Evolutionary conservation across 37 sponge, comb jelly and placozoan species (phyloP).

Genomic region (Ephydatia muelleri): DNA sequence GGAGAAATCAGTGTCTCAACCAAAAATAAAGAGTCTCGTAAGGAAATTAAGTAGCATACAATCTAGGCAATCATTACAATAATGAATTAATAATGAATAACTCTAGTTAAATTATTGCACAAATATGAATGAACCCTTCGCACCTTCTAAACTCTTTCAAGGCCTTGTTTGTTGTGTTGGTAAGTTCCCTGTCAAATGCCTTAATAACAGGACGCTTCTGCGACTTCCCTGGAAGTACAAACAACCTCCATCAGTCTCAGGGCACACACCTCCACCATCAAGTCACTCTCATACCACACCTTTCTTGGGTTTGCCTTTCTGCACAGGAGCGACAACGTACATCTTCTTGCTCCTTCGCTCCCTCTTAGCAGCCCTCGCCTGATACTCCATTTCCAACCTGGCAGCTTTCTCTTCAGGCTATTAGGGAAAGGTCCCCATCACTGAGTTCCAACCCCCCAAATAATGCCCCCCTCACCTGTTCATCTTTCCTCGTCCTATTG

Average conservation of each 20-base stretch:
- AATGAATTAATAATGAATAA: no score
- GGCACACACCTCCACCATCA: not conserved
- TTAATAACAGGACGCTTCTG: conserved; percentile 41
- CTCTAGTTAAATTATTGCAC: no score
- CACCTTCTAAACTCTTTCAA: conserved; percentile 41
- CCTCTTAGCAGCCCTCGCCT: conserved; percentile 48
- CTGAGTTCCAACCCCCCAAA: not conserved
- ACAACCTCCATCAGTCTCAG: no score
- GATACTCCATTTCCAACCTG: conserved; percentile 36
- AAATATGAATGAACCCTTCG: no score
- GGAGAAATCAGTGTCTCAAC: not conserved
- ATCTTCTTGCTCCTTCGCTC: conserved; percentile 51
- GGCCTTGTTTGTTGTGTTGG: conserved; percentile 60
- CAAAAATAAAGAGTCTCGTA: no score
- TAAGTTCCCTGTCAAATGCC: conserved; percentile 69
- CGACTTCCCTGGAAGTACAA: conserved; percentile 10
- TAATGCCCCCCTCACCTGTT: not conserved
- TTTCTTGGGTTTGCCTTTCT: not conserved
- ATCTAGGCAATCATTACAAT: no score
- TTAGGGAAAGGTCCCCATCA: not conserved
- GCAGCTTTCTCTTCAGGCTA: conserved; percentile 49
- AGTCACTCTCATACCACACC: not conserved
- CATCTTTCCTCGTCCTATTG: not conserved
- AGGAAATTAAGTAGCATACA: no score
- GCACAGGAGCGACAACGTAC: not conserved